Evolutionary conservation across 1,140 invertebrate species (phyloP), one percentile per base, ranked within the genome.

Genomic region (Ceratosolen solmsi): DNA sequence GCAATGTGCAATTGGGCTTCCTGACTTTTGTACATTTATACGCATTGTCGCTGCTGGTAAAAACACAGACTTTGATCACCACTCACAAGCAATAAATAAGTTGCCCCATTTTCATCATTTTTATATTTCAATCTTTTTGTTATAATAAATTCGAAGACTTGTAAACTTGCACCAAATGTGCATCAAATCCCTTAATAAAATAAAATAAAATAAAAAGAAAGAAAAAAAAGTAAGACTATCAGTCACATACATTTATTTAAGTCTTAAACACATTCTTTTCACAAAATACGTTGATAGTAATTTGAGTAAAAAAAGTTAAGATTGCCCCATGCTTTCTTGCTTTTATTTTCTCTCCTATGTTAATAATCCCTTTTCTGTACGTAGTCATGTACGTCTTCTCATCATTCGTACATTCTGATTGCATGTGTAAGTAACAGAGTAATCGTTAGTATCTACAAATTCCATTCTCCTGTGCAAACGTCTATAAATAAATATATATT

Each of bases 31-130:
- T 87, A 89, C 86, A 87, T 88, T 86, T 88, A 89, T 91, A 90
- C 89, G 89, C 88, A 88, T 89, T 88, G 89, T 90, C 90, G 89
- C 89, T 91, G 90, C 90, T 91, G 90, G 89, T 86, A 87, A 87
- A 88, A 88, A 84, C 83, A 88, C 84, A 82, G 83, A 87, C 82
- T 84, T 84, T 63, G 49, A 70, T 78, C 74, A 71, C 63, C 49
- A 82, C 80, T 77, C 58, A 68, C 80, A 82, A 36, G 68, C 58
- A 60, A 25, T 80, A 25, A 58, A 33, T 70, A 68, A 25, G 25
- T 33, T n/a, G 4, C 25, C 17, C 49, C 5, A 8, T 11, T 41
- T 46, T 13, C 25, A 41, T 54, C 7, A 70, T 30, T 60, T 41
- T 25, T 60, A 25, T 60, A 13, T 56, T 72, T 79, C 71, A 46